phyloP scores from a whole-genome alignment of 2,113 vertebrate species.

The Crocuta crocuta region DNA sequence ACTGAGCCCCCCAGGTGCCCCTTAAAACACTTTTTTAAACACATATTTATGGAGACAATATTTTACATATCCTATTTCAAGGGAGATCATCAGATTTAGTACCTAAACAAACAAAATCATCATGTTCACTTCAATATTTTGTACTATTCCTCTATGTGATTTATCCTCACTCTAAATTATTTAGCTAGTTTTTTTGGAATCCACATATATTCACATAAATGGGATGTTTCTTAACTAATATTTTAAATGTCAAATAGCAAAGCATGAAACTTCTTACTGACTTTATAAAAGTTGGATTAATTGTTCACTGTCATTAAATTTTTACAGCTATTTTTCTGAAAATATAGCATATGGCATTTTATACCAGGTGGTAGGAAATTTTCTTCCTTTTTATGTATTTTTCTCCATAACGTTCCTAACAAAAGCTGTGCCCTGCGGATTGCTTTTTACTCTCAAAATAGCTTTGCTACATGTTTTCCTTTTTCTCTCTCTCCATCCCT shows the following conservation, averaged over 20 bases:
- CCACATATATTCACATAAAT: background rate
- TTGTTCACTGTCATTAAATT: background rate
- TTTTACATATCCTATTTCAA: background rate
- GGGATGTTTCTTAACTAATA: background rate
- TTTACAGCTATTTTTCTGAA: conserved; percentile 1
- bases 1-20: too few relatives aligned
- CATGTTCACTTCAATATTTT: background rate
- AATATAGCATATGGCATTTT: background rate
- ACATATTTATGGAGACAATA: background rate
- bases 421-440: background rate
- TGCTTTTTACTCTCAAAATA: background rate
- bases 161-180: background rate
- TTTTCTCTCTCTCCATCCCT: background rate
- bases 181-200: background rate
- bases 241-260: background rate
- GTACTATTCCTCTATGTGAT: background rate
- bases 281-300: background rate
- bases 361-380: background rate
- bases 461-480: background rate
- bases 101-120: background rate
- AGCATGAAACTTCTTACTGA: background rate
- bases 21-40: background rate
- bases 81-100: background rate
- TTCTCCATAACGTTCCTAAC: background rate
- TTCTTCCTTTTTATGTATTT: background rate